Conservation (phyloP, 2,888 invertebrate species). For the Mimumesa dahlbomi region DNA sequence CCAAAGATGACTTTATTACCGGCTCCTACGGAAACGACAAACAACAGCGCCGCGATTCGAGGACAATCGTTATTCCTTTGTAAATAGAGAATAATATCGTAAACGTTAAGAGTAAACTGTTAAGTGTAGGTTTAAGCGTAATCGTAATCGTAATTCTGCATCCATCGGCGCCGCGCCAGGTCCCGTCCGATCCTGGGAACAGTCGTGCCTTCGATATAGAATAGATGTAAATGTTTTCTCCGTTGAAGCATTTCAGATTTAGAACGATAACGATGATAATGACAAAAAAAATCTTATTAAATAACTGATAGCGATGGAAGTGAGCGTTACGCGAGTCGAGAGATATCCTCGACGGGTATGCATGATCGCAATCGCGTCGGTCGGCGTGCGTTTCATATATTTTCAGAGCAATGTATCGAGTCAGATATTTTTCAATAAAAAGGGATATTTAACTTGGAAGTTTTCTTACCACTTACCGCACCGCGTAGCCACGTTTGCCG, state of each 20-base stretch:
- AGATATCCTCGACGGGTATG: background rate
- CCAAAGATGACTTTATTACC: constrained; percentile 17
- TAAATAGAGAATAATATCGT: constrained; percentile 23
- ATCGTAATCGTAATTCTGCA: no score
- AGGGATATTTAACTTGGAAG: constrained; percentile 63
- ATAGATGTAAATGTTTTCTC: no score
- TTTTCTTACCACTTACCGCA: no score
- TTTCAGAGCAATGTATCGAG: constrained; percentile 63
- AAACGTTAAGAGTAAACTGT: background rate
- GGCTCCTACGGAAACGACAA: background rate
- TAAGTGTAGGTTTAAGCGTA: background rate
- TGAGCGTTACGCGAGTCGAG: background rate
- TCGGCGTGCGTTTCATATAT: background rate
- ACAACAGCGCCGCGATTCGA: background rate
- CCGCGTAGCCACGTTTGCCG: background rate
- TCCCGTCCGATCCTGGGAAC: no score
- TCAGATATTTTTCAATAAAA: constrained; percentile 72
- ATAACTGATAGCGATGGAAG: background rate
- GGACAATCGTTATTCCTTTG: constrained; percentile 15
- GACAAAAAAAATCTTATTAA: no score
- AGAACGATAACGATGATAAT: no score
- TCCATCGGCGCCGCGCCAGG: background rate
- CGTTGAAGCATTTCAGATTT: no score
- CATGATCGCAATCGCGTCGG: background rate
- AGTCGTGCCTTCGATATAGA: no score